Evolutionary conservation across 2,113 vertebrate genomes (phyloP).

Genomic region (Microcebus ravelobensis): DNA sequence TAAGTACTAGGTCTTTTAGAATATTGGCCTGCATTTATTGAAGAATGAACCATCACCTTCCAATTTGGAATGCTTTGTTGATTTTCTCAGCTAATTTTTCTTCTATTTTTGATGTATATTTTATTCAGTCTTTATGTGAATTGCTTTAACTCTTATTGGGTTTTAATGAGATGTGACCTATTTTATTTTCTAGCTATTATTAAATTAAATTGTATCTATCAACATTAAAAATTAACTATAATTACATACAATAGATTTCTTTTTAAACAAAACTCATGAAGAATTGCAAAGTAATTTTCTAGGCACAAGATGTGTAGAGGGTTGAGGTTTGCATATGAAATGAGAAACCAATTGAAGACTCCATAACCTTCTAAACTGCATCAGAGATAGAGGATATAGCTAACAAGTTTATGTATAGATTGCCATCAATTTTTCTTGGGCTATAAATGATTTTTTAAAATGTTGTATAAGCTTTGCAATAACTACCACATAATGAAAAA

Average conservation of each 20-base stretch:
- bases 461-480: background rate
- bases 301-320: background rate
- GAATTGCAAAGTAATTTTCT: constrained; percentile 4
- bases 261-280: constrained; percentile 47
- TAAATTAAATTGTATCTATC: constrained; percentile 29
- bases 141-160: constrained; percentile 27
- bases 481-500: background rate
- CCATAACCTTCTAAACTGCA: background rate
- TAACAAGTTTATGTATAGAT: background rate
- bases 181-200: constrained; percentile 52
- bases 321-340: background rate
- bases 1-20: background rate
- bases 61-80: background rate
- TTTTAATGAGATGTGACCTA: constrained; percentile 56
- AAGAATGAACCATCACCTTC: background rate
- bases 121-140: constrained; percentile 42
- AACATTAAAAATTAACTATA: constrained; percentile 53
- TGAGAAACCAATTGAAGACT: background rate
- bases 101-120: background rate
- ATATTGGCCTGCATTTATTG: background rate
- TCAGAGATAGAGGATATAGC: background rate
- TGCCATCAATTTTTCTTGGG: background rate
- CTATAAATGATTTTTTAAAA: background rate
- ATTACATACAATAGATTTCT: constrained; percentile 40
- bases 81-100: constrained; percentile 6